Base-by-base conservation (phyloP, 2,888 invertebrate species). In the Myopa tessellatipennis region DNA sequence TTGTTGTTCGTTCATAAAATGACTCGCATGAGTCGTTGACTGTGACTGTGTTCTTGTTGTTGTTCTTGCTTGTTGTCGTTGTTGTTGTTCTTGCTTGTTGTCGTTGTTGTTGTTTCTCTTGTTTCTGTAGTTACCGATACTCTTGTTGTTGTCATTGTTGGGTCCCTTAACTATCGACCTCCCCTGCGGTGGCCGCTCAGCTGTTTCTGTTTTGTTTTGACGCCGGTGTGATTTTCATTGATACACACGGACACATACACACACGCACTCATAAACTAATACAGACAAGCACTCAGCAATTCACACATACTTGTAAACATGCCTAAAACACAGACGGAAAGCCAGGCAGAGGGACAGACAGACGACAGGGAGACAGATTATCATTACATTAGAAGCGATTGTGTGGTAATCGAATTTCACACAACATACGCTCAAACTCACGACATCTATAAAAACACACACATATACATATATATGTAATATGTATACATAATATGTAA, bases 391-490 rank as follows among this genome's bases (percentile, higher is more conserved):
- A 50, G 69, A 26, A 40, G 69, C 26, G 69, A 50, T 69, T 50
- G 69, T 45, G n/a, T 69, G 45, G 45, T 69, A 69, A 69, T 69
- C 69, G 69, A 69, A 50, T 45, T 69, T 50, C 18, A 1, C 26
- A 26, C 45, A 10, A 26, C 69, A 26, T n/a, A 26, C 26, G 10
- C 26, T 68, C 40, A 14, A 26, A 38, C 38, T 34, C 10, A 65
- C 26, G 12, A 65, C 65, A 65, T 60, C 16, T n/a, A 60, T 52
- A 52, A 26, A 26, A 26, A 26, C 26, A 26, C 52, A 52, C 14
- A 52, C 52, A 52, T 52, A 52, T 14, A n/a, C 58, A 58, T 18
- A 26, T 18, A 52, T 26, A 34, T 14, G 16, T 52, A 70, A 26
- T 34, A 38, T 52, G 16, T 55, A 16, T 2, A 34, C 55, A 34